Conservation (phyloP, 2,113 vertebrate species). For the Crotalus tigris region DNA sequence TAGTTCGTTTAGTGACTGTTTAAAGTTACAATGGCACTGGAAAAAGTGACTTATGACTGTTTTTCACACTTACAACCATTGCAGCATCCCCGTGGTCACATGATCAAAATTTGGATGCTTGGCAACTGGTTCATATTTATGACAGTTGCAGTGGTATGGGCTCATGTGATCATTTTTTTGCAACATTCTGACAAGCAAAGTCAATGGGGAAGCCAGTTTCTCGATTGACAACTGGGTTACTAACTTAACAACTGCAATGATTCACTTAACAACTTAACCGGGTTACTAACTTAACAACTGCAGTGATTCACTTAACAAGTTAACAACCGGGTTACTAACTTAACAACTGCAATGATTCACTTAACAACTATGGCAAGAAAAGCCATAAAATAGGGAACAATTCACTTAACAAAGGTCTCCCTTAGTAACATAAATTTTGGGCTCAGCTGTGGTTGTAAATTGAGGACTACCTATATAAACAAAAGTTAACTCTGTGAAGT, state of each 20-base stretch:
- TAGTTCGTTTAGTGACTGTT: not conserved
- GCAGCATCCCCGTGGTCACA: not conserved
- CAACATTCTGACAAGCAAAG: not conserved
- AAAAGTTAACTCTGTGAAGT: not conserved
- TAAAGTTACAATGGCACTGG: not conserved
- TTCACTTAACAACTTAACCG: not conserved
- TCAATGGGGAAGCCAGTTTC: not conserved
- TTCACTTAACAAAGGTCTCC: not conserved
- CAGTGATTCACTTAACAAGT: not conserved
- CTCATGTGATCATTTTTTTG: not conserved
- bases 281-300: not conserved
- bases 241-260: not conserved
- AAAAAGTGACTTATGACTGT: not conserved
- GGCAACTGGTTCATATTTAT: not conserved
- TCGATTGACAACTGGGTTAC: not conserved
- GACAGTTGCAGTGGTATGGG: not conserved
- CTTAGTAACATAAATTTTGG: not conserved
- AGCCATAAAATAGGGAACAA: not conserved
- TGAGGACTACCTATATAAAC: not conserved
- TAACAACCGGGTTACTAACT: not conserved
- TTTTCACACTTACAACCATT: no score
- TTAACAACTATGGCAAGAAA: not conserved
- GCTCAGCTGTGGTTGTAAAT: not conserved
- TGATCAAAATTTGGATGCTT: not conserved
- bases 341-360: not conserved